Percentiles rank a stretch among this genome's conserved stretches.
Evolutionary conservation across 2,797 vertebrate genomes (phyloP).

Genomic region (Coluber constrictor): DNA sequence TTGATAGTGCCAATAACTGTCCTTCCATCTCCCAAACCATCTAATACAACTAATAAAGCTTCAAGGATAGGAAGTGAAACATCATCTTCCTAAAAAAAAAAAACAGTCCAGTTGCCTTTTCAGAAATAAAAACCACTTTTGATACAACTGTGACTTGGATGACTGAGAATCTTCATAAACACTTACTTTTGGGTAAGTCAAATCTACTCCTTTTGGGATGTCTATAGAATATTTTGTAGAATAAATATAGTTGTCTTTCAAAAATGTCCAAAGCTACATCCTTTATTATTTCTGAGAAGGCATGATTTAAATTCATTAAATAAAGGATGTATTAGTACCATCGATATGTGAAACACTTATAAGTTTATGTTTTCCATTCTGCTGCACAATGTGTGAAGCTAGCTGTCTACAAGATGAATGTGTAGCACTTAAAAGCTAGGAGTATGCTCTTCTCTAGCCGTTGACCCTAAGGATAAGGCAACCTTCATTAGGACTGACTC

Average conservation of each 20-base stretch:
- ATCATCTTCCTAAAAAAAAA: not conserved
- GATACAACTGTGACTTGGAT: not conserved
- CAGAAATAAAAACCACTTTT: not conserved
- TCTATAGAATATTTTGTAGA: not conserved
- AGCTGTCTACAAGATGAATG: not conserved
- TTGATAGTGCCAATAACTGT: not conserved
- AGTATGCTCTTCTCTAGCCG: not conserved
- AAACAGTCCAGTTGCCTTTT: not conserved
- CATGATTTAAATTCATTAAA: not conserved
- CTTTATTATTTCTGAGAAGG: not conserved
- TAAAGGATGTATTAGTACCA: not conserved
- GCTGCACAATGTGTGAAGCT: not conserved
- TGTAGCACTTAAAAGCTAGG: conserved; percentile 43
- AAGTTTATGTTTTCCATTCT: not conserved
- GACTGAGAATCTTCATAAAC: not conserved
- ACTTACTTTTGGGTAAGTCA: not conserved
- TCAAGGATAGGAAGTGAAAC: not conserved
- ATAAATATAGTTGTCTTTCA: not conserved
- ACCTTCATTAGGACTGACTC: conserved; percentile 63
- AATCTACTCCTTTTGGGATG: not conserved
- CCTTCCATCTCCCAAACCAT: not conserved
- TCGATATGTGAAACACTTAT: not conserved
- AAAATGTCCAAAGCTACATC: not conserved
- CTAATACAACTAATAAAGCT: not conserved
- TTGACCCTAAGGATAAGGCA: conserved; percentile 51